Base-by-base conservation (phyloP, 30 jellyfish, hydroid and myxozoan genomes). In the Pelagia noctiluca region DNA sequence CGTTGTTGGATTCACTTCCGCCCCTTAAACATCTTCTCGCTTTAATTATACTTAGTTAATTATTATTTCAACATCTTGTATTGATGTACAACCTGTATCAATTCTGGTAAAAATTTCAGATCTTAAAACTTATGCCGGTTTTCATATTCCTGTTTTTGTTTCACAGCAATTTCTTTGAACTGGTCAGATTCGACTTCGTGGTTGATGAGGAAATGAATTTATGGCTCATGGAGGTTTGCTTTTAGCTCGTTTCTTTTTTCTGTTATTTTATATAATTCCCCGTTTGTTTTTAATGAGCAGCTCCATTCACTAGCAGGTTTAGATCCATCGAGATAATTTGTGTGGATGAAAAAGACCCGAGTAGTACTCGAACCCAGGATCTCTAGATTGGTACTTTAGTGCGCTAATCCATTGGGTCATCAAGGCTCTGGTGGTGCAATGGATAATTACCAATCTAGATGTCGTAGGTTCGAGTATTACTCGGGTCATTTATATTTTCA, bases 161-260 rank as follows among this genome's bases (percentile, higher is more conserved):
- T n/a, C n/a, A 1, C 89, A 94, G 99, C 75, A 94, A 94, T 63
- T 94, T 94, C 69, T 94, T 94, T 61, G 99, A 94, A 71, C 42
- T 94, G 73, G 99, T 94, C 29, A 89, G 99, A 18, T 36, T 94
- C 21, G 99, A 94, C 71, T 94, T 94, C 35, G 83, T 94, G 28
- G 30, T 94, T 48, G 99, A 94, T 61, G 95, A 47, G 12, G 84
- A 73, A 25, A 70, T 84, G 84, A 94, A 78, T 38, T 52, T 94
- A 32, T 94, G 99, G 99, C 75, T 94, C 26, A 88, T 94, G 97
- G 99, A 94, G 97, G 99, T 94, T 2, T 21, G 76, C 47, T 2
- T 2, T 16, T 24, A n/a, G n/a, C n/a, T n/a, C n/a, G 71, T 13
- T 66, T 3, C 8, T 66, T 28, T 5, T 66, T 66, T 5, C 57